phyloP scores from a whole-genome alignment of 2,113 vertebrate species.

The Bubo blakistoni region DNA sequence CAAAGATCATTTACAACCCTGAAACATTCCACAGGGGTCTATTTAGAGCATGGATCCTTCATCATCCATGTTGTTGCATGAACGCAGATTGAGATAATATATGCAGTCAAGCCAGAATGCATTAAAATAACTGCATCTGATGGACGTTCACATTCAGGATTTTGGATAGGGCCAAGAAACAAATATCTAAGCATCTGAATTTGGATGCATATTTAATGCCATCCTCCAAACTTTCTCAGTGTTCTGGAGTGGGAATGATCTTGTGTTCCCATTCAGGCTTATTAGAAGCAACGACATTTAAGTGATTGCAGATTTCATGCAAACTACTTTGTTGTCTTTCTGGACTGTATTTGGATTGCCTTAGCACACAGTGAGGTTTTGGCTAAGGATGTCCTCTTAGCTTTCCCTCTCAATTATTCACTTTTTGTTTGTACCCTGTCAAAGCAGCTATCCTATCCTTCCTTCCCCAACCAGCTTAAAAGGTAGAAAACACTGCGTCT shows the following conservation, averaged over 20 bases:
- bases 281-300: background rate
- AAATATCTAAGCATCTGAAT: background rate
- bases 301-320: background rate
- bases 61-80: background rate
- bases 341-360: background rate
- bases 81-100: background rate
- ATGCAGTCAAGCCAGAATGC: background rate
- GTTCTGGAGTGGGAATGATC: background rate
- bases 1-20: background rate
- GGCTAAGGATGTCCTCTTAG: background rate
- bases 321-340: background rate
- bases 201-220: background rate
- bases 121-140: background rate
- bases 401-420: background rate
- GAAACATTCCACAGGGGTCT: background rate
- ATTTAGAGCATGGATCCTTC: background rate
- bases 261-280: background rate
- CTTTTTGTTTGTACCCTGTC: background rate
- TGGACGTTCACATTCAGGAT: background rate
- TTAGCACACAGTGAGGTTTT: background rate
- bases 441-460: background rate
- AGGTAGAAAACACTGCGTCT: background rate
- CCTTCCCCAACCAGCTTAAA: background rate
- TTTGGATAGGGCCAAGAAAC: background rate
- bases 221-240: background rate